phyloP scores from a whole-genome alignment of 2,113 vertebrate species.

The Nestor notabilis region DNA sequence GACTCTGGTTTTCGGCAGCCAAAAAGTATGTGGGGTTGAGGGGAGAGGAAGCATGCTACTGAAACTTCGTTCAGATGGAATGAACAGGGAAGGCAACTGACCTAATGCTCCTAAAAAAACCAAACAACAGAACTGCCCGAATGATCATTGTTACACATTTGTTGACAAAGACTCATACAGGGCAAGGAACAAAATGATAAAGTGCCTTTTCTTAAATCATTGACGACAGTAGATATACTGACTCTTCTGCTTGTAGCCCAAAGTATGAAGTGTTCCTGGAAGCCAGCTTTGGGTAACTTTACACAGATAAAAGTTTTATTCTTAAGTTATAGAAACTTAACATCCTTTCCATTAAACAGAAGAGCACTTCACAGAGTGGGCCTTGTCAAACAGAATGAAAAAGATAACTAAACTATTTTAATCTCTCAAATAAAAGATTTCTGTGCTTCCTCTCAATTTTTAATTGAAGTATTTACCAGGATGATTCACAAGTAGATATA shows the following conservation, averaged over 20 bases:
- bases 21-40: neutral
- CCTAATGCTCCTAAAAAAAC: neutral
- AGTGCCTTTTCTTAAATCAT: neutral
- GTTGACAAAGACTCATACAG: neutral
- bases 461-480: neutral
- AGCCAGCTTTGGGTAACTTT: neutral
- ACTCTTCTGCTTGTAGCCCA: neutral
- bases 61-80: neutral
- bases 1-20: neutral
- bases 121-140: neutral
- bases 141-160: neutral
- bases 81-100: neutral
- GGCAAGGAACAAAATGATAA: neutral
- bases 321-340: neutral
- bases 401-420: neutral
- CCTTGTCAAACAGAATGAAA: neutral
- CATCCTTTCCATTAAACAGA: neutral
- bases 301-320: neutral
- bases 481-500: neutral
- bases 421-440: neutral
- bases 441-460: neutral
- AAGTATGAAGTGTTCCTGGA: neutral
- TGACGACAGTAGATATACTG: neutral
- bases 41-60: neutral
- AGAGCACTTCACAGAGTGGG: neutral